Percentiles rank a stretch among this genome's conserved stretches.
Evolutionary conservation across 1,140 invertebrate species (phyloP).

Genomic region (Polyergus mexicanus): DNA sequence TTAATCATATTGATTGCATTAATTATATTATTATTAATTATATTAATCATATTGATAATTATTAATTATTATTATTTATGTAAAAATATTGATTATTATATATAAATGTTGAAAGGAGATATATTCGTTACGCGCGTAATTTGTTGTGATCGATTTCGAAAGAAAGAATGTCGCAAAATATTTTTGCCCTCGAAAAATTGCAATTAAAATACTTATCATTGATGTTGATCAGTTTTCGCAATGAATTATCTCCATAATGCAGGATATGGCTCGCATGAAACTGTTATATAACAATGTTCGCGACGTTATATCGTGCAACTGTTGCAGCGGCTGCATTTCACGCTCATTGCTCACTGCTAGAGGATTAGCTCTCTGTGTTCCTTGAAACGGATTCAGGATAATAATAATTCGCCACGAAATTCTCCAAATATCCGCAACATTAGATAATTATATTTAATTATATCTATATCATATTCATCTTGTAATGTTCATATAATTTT

Average conservation of each 20-base stretch:
- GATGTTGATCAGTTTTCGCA: background rate
- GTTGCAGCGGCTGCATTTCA: background rate
- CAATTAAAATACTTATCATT: background rate
- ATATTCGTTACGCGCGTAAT: background rate
- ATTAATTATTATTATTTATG: no score
- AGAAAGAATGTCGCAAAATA: background rate
- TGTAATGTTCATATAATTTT: background rate
- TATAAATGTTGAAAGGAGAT: no score
- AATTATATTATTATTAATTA: no score
- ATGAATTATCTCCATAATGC: no score
- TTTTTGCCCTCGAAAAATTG: background rate
- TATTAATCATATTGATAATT: no score
- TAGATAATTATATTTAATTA: background rate
- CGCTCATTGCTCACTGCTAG: no score
- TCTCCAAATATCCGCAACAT: background rate
- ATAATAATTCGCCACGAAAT: background rate
- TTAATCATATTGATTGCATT: no score
- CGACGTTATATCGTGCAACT: background rate
- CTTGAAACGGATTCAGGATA: no score
- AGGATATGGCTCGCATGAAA: background rate
- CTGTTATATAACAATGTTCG: no score
- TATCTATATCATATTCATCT: background rate
- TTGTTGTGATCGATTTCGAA: background rate
- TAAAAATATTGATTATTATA: no score
- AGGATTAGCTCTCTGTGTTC: no score